Conservation (phyloP, 2,113 vertebrate species). For the Amphiprion percula region DNA sequence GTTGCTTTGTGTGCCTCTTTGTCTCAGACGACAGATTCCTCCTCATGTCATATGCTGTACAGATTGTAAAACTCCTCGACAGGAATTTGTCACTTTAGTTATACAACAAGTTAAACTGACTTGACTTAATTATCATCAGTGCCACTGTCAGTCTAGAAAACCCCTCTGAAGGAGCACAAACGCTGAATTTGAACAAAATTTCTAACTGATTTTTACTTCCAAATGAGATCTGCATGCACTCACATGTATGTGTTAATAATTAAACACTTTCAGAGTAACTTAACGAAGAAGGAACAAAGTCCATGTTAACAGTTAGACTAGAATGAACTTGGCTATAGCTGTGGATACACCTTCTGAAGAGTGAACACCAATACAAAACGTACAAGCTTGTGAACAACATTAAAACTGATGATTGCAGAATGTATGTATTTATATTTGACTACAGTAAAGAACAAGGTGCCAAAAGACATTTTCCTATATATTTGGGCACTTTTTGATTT, state of each 20-base stretch:
- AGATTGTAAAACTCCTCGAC: background rate
- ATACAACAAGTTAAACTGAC: background rate
- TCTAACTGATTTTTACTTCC: background rate
- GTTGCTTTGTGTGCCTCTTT: background rate
- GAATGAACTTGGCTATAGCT: slow-evolving; percentile 53
- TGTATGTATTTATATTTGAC: background rate
- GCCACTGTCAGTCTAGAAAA: background rate
- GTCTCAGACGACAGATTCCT: background rate
- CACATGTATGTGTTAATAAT: slow-evolving; percentile 74
- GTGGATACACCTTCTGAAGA: slow-evolving; percentile 1
- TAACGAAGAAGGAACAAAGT: slow-evolving; percentile 76
- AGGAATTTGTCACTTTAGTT: no score
- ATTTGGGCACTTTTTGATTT: background rate
- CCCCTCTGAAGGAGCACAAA: background rate
- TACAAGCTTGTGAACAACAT: background rate
- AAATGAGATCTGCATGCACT: slow-evolving; percentile 12
- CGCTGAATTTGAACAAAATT: background rate
- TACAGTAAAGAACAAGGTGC: no score
- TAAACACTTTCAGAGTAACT: slow-evolving; percentile 65
- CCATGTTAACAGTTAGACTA: slow-evolving; percentile 65
- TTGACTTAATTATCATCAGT: no score
- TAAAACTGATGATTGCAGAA: background rate
- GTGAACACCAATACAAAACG: slow-evolving; percentile 9
- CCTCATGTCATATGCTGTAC: background rate
- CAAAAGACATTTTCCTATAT: background rate